Percentiles rank a stretch among this genome's conserved stretches.
phyloP scores from a whole-genome alignment of 2,888 invertebrate genomes.

The Fragum fragum region DNA sequence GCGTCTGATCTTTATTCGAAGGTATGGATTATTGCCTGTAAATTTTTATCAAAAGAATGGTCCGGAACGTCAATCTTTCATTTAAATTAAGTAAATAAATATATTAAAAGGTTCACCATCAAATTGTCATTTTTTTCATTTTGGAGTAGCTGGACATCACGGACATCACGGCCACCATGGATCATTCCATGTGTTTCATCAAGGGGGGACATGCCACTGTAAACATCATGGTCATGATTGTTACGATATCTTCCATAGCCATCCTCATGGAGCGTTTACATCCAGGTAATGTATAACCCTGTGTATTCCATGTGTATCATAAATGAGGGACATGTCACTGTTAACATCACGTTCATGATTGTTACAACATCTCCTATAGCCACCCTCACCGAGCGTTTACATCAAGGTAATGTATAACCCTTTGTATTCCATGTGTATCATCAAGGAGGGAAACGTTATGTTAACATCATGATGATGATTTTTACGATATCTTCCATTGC shows the following conservation, averaged over 20 bases:
- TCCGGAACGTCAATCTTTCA: too few relatives aligned
- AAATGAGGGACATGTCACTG: neutral
- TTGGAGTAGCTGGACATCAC: too few relatives aligned
- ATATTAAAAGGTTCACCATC: too few relatives aligned
- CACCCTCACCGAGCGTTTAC: neutral
- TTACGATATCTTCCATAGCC: neutral
- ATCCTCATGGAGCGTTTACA: neutral
- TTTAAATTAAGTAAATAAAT: too few relatives aligned
- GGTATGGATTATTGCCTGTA: too few relatives aligned
- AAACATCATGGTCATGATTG: slow-evolving; percentile 15
- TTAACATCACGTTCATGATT: slow-evolving; percentile 17
- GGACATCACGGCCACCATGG: neutral
- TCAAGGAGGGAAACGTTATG: neutral
- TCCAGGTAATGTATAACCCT: neutral
- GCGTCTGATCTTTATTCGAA: too few relatives aligned
- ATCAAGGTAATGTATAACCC: neutral
- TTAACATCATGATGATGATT: slow-evolving; percentile 16
- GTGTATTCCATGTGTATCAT: neutral
- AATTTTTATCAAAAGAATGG: too few relatives aligned
- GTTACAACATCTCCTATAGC: neutral
- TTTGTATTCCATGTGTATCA: slow-evolving; percentile 2
- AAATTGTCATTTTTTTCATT: too few relatives aligned
- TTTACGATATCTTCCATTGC: neutral
- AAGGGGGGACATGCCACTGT: neutral
- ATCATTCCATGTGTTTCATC: neutral